Conservation (phyloP, 2,797 vertebrate species). For the Cyclura pinguis region DNA sequence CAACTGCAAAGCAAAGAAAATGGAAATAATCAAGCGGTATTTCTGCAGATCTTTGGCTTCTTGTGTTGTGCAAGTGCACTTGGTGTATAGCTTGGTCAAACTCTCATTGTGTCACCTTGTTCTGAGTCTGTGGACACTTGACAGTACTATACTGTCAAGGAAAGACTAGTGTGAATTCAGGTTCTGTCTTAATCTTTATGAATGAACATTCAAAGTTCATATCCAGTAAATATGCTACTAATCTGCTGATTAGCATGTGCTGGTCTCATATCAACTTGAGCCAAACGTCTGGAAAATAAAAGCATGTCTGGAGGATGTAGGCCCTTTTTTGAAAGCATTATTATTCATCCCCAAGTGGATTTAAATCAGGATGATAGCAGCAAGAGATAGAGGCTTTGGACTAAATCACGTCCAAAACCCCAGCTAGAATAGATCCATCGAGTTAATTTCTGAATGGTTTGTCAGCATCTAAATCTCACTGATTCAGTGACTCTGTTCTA, state of each 20-base stretch:
- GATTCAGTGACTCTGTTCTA: too few relatives aligned
- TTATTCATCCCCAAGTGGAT: background rate
- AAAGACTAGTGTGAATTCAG: background rate
- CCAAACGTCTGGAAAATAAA: background rate
- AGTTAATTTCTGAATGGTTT: too few relatives aligned
- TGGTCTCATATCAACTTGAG: background rate
- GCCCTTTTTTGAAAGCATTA: background rate
- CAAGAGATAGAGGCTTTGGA: background rate
- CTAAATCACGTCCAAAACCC: too few relatives aligned
- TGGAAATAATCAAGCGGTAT: background rate
- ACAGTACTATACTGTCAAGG: too few relatives aligned
- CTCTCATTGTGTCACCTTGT: background rate
- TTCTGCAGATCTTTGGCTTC: background rate
- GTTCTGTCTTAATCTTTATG: background rate
- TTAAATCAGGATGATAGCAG: background rate
- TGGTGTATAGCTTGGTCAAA: background rate
- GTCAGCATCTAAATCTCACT: too few relatives aligned
- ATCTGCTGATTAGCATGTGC: background rate
- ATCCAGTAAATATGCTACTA: background rate
- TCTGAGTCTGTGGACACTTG: background rate
- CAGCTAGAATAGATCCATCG: too few relatives aligned
- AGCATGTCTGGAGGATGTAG: background rate
- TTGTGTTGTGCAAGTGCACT: background rate
- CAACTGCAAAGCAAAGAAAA: too few relatives aligned
- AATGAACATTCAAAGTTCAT: too few relatives aligned